Percentiles rank a stretch among this genome's conserved stretches.
These are phyloP conservation scores for Clistopyga incitator DNA, from an alignment of 2,888 invertebrate species.

Conservation along the genomic window DNA sequence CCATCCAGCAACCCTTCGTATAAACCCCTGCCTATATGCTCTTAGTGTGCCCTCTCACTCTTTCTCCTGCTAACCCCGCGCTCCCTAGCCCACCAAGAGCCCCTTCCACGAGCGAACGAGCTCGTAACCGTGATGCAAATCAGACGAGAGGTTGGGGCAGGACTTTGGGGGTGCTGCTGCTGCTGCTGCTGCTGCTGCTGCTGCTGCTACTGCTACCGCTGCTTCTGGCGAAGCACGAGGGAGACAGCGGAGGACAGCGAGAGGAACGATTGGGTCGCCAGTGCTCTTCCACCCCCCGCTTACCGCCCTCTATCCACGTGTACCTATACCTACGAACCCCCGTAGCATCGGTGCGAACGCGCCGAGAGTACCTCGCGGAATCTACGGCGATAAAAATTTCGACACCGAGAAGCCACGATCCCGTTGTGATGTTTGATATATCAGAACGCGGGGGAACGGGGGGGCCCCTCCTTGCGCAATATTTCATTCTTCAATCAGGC, in stretches of 20 bases:
- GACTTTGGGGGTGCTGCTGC: conserved; percentile 66
- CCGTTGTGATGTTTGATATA: conserved; percentile 40
- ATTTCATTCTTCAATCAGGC: not conserved
- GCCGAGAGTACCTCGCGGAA: conserved; percentile 46
- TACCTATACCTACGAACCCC: not conserved
- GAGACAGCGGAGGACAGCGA: conserved; percentile 63
- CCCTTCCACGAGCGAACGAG: conserved; percentile 76
- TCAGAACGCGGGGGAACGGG: not conserved
- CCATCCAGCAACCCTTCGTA: conserved; percentile 60
- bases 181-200: conserved; percentile 18
- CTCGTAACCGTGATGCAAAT: conserved; percentile 82
- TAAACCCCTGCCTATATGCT: conserved; percentile 44
- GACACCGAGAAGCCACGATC: conserved; percentile 55
- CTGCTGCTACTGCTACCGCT: conserved; percentile 6
- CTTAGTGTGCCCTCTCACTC: conserved; percentile 58
- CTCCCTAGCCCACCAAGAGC: conserved; percentile 43
- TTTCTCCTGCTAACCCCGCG: conserved; percentile 62
- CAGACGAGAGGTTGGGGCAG: conserved; percentile 71
- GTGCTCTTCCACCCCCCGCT: conserved; percentile 37
- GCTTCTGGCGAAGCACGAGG: conserved; percentile 52
- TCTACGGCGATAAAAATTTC: conserved; percentile 64
- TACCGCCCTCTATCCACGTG: conserved; percentile 16
- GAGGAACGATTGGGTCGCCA: conserved; percentile 67
- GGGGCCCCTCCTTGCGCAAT: not conserved
- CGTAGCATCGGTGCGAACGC: conserved; percentile 1